phyloP scores from a whole-genome alignment of 2,797 vertebrate genomes.

The Falco novaeseelandiae region DNA sequence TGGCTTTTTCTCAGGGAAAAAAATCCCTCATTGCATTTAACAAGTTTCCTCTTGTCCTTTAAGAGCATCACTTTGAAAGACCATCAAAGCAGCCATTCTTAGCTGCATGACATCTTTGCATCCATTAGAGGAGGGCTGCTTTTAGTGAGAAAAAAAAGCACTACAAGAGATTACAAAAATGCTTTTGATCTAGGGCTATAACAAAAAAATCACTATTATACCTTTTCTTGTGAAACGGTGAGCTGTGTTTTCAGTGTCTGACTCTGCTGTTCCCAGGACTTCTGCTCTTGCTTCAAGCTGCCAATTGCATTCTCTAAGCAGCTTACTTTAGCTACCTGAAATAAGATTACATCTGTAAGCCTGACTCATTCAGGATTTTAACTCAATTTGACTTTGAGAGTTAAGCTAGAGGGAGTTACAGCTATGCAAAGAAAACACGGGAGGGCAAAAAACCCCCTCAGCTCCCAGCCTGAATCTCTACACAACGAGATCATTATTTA shows the following conservation, averaged over 20 bases:
- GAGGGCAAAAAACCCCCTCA: neutral
- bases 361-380: neutral
- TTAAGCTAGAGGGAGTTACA: neutral
- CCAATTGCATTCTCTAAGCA: constrained; percentile 79
- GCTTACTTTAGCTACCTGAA: constrained; percentile 74
- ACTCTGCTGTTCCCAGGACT: constrained; percentile 79
- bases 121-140: neutral
- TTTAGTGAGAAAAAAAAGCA: neutral
- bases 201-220: constrained; percentile 6
- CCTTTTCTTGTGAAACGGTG: constrained; percentile 82
- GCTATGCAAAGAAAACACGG: fast-evolving
- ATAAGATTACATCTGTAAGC: neutral
- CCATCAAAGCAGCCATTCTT: neutral
- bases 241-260: constrained; percentile 81
- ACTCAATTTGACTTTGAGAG: neutral
- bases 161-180: neutral
- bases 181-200: neutral
- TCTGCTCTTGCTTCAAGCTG: constrained; percentile 81
- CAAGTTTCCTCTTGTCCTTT: neutral
- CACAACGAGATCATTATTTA: neutral
- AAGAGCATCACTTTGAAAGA: neutral
- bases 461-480: neutral
- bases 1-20: neutral
- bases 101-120: neutral
- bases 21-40: neutral